Conservation (phyloP, 2,797 vertebrate species). For the Acanthopagrus latus region DNA sequence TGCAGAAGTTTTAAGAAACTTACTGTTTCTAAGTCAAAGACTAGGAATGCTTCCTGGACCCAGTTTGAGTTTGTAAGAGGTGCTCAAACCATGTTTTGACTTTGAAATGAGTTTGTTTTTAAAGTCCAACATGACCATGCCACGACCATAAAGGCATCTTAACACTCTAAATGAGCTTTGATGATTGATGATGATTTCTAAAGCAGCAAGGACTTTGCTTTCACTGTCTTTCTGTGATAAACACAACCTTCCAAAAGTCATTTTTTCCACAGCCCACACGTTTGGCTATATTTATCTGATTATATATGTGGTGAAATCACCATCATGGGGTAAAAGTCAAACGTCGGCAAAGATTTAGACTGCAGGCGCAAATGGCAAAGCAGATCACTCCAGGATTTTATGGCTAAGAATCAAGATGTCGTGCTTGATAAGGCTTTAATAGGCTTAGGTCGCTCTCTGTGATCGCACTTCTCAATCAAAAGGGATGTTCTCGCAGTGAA, state of each 20-base stretch:
- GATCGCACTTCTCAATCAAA: constrained; percentile 72
- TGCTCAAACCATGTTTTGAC: too few relatives aligned
- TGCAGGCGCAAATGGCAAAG: constrained; percentile 56
- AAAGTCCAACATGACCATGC: too few relatives aligned
- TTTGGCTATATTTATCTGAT: not conserved
- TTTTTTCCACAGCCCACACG: not conserved
- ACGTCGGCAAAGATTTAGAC: constrained; percentile 36
- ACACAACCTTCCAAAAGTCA: fast-evolving
- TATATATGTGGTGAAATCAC: not conserved
- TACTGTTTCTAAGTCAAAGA: not conserved
- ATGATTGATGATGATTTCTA: not conserved
- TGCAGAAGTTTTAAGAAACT: not conserved
- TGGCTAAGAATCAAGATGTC: constrained; percentile 80
- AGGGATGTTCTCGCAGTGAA: constrained; percentile 77
- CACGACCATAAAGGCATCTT: too few relatives aligned
- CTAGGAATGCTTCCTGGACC: too few relatives aligned
- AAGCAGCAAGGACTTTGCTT: not conserved
- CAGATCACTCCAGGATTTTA: constrained; percentile 67
- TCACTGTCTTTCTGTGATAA: not conserved
- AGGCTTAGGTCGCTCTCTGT: constrained; percentile 71
- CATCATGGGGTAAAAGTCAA: constrained; percentile 37
- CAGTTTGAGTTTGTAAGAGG: too few relatives aligned
- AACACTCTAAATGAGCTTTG: too few relatives aligned
- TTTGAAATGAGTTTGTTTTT: too few relatives aligned
- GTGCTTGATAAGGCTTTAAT: constrained; percentile 85